phyloP scores from a whole-genome alignment of 2,797 vertebrate species.

The Trachurus trachurus region DNA sequence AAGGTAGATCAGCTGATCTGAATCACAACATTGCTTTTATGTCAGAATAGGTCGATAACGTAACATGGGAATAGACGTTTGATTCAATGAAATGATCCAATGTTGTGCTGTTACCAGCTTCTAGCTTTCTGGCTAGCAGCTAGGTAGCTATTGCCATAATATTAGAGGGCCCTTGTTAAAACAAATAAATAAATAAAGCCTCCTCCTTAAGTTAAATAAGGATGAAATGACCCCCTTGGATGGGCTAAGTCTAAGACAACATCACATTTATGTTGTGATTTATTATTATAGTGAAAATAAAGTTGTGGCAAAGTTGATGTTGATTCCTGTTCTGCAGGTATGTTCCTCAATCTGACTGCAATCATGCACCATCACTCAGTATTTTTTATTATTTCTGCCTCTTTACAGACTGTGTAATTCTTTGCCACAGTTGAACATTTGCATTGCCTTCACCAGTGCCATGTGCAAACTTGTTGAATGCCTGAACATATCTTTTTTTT shows the following conservation, averaged over 20 bases:
- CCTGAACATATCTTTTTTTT: slow-evolving; percentile 29
- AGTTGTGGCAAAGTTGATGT: not conserved
- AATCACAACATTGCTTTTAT: not conserved
- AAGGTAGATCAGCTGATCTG: not conserved
- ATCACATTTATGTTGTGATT: not conserved
- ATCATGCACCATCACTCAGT: slow-evolving; percentile 1
- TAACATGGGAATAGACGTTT: not conserved
- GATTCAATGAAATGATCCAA: not conserved
- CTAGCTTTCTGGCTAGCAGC: slow-evolving; percentile 14
- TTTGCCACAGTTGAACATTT: slow-evolving; percentile 21
- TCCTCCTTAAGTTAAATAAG: not conserved
- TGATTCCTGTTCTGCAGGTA: not conserved
- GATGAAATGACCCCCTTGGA: not conserved
- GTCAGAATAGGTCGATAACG: not conserved
- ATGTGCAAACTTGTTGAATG: not conserved
- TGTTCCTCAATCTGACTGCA: slow-evolving; percentile 3
- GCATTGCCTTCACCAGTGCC: not conserved
- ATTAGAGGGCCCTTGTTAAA: not conserved
- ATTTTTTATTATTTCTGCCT: slow-evolving; percentile 8
- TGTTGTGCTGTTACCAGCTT: not conserved
- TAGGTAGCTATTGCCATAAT: not conserved
- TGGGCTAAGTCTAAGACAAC: not conserved
- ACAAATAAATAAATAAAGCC: not conserved
- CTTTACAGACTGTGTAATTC: not conserved
- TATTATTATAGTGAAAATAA: not conserved